Conservation (phyloP, 2,797 vertebrate species). For the Pterois miles region DNA sequence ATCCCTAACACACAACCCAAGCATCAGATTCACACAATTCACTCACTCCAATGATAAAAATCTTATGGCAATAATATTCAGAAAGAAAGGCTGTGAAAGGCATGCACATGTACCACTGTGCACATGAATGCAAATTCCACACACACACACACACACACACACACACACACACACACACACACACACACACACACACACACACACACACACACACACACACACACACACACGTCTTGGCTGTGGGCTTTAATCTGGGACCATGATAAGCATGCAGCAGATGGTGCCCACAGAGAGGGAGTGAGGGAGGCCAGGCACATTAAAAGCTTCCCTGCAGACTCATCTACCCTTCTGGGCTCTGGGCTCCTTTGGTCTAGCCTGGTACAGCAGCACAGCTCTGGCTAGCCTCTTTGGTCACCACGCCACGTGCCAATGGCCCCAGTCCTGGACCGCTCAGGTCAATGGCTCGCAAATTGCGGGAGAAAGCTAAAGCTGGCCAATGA, state of each 20-base stretch:
- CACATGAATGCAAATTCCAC: slow-evolving; percentile 19
- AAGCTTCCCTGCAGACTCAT: slow-evolving; percentile 76
- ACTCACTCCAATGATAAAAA: slow-evolving; percentile 31
- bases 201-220: not conserved
- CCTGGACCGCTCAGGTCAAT: slow-evolving; percentile 61
- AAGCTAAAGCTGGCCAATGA: slow-evolving; percentile 49
- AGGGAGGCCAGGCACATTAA: slow-evolving; percentile 78
- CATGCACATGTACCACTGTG: slow-evolving; percentile 14
- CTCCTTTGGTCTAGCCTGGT: slow-evolving; percentile 60
- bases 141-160: slow-evolving; percentile 3
- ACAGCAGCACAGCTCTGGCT: slow-evolving; percentile 45
- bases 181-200: slow-evolving; percentile 4
- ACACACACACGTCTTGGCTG: slow-evolving; percentile 59
- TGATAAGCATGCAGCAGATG: slow-evolving; percentile 81
- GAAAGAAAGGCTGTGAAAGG: slow-evolving; percentile 36
- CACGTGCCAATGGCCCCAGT: slow-evolving; percentile 50
- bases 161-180: not conserved
- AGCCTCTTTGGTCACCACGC: slow-evolving; percentile 30
- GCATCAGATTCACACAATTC: slow-evolving; percentile 41
- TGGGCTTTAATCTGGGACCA: slow-evolving; percentile 74
- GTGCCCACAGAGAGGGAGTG: slow-evolving; percentile 71
- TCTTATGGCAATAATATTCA: slow-evolving; percentile 33
- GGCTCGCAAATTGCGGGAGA: slow-evolving; percentile 45
- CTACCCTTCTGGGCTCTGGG: slow-evolving; percentile 69
- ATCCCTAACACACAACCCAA: slow-evolving; percentile 21